Percentiles rank a stretch among this genome's conserved stretches.
Evolutionary conservation across 2,113 vertebrate genomes (phyloP).

Genomic region (Rhinogobius similis): DNA sequence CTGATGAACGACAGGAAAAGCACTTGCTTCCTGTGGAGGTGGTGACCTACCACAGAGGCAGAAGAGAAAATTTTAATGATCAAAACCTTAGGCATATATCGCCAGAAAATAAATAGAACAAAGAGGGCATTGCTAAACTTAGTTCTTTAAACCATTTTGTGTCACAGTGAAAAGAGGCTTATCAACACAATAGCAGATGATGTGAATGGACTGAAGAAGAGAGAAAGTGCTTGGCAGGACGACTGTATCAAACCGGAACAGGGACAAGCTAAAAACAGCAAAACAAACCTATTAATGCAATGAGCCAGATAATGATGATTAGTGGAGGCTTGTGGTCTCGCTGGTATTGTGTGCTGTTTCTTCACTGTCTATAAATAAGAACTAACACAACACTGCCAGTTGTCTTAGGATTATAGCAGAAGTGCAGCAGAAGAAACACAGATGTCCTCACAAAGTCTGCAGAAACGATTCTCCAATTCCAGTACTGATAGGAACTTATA

Average conservation of each 20-base stretch:
- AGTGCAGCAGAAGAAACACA: constrained; percentile 6
- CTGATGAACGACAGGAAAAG: constrained; percentile 96
- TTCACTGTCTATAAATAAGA: constrained; percentile 2
- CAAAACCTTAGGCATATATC: constrained; percentile 10
- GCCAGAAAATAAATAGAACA: constrained; percentile 7
- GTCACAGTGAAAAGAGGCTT: constrained; percentile 11
- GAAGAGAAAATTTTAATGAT: constrained; percentile 29
- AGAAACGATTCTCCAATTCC: neutral
- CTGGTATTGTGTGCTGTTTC: neutral
- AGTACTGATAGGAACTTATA: neutral
- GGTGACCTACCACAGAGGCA: constrained; percentile 83
- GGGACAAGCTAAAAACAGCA: neutral
- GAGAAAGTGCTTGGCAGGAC: constrained; percentile 16
- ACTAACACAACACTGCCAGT: neutral
- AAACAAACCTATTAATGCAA: constrained; percentile 18
- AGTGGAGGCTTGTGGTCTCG: constrained; percentile 23
- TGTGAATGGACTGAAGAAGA: constrained; percentile 25
- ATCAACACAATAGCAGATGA: constrained; percentile 18
- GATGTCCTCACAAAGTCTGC: constrained; percentile 1
- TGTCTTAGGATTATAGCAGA: neutral
- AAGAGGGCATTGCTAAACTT: constrained; percentile 21
- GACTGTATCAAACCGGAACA: constrained; percentile 9
- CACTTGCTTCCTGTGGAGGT: constrained; percentile 97
- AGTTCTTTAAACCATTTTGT: constrained; percentile 17
- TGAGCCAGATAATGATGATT: constrained; percentile 29